Evolutionary conservation across 2,797 vertebrate genomes (phyloP).

Genomic region (Molossus molossus): DNA sequence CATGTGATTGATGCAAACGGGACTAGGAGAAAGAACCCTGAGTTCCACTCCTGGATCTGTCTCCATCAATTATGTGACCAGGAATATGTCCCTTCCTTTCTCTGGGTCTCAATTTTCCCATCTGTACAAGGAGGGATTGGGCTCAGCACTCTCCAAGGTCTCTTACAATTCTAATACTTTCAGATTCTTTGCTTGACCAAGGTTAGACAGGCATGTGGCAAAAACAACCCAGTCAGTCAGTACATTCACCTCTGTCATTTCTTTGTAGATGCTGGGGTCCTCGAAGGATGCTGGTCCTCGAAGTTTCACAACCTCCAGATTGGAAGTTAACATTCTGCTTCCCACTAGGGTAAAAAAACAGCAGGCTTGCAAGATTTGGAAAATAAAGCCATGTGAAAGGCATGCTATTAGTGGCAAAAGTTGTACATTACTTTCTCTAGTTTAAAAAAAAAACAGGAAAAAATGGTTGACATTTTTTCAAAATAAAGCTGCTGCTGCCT

Average conservation of each 20-base stretch:
- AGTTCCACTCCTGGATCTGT: not conserved
- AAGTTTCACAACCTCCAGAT: not conserved
- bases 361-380: not conserved
- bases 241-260: not conserved
- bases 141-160: not conserved
- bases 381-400: not conserved
- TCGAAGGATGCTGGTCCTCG: not conserved
- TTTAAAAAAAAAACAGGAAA: not conserved
- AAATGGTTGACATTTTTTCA: conserved; percentile 34
- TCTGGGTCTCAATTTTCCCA: not conserved
- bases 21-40: not conserved
- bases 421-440: conserved; percentile 28
- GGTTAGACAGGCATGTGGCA: not conserved
- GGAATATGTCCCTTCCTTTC: not conserved
- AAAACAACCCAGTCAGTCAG: not conserved
- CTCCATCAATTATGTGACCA: not conserved
- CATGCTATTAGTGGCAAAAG: not conserved
- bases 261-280: not conserved
- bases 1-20: not conserved
- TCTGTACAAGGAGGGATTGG: not conserved
- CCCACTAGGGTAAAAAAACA: conserved; percentile 9
- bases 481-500: conserved; percentile 60
- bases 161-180: not conserved
- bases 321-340: not conserved
- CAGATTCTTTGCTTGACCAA: not conserved